Conservation (phyloP, 2,888 invertebrate species). For the Drosophila flavopinicola region DNA sequence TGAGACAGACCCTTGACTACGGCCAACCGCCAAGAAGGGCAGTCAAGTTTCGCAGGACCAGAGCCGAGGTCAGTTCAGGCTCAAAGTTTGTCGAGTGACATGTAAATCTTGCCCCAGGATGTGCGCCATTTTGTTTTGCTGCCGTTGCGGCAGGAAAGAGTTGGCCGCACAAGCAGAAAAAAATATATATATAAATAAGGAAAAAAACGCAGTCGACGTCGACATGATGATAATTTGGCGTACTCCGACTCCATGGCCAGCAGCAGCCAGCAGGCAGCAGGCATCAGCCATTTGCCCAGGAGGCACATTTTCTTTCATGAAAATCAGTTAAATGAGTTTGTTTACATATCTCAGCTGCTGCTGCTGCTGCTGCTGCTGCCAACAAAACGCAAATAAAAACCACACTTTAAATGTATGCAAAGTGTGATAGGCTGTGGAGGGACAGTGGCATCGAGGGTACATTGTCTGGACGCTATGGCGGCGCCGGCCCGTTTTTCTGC, state of each 20-base stretch:
- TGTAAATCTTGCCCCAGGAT: conserved; percentile 78
- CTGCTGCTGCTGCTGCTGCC: neutral
- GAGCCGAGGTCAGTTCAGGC: conserved; percentile 50
- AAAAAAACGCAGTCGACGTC: conserved; percentile 20
- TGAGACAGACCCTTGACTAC: conserved; percentile 37
- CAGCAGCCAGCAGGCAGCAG: conserved; percentile 23
- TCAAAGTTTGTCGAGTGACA: conserved; percentile 71
- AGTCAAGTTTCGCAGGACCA: conserved; percentile 46
- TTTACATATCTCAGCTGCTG: conserved; percentile 66
- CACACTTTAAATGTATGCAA: conserved; percentile 64
- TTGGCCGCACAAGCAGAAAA: conserved; percentile 34
- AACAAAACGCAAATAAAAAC: conserved; percentile 39
- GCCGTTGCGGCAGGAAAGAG: conserved; percentile 49
- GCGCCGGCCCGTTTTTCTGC: conserved; percentile 52
- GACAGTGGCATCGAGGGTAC: conserved; percentile 22
- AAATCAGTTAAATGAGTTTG: conserved; percentile 80
- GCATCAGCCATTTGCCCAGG: conserved; percentile 50
- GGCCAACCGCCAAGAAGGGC: conserved; percentile 33
- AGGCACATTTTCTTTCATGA: conserved; percentile 70
- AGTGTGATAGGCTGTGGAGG: conserved; percentile 6
- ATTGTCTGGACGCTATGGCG: conserved; percentile 68
- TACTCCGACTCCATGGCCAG: conserved; percentile 35
- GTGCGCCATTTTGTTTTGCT: conserved; percentile 60
- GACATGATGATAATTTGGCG: conserved; percentile 60
- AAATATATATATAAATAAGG: neutral